Conservation (phyloP, 2,797 vertebrate species). For the Acridotheres tristis region DNA sequence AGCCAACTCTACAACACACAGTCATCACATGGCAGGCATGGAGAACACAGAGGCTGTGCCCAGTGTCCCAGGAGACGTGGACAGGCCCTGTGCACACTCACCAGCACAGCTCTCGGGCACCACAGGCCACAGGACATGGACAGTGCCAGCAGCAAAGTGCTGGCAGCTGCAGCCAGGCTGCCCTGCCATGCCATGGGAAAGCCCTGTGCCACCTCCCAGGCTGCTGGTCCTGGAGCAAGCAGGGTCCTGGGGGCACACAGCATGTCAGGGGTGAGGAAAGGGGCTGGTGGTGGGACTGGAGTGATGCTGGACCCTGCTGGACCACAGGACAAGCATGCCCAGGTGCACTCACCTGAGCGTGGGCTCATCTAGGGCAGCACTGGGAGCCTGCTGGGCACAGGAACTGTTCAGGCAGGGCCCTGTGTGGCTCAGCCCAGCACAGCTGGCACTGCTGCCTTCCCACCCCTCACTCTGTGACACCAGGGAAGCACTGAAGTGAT, state of each 20-base stretch:
- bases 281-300: neutral
- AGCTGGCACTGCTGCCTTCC: accelerated
- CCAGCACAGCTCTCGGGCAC: neutral
- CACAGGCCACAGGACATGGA: accelerated
- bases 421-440: neutral
- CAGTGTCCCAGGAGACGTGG: accelerated
- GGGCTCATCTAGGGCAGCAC: neutral
- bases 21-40: neutral
- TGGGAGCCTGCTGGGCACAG: neutral
- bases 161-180: neutral
- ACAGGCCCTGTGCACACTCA: neutral
- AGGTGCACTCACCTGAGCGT: accelerated
- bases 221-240: neutral
- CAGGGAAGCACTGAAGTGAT: neutral
- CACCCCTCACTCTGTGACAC: accelerated
- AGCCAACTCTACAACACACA: neutral
- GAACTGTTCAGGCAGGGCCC: accelerated
- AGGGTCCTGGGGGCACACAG: neutral
- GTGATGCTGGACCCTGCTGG: neutral
- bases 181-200: neutral
- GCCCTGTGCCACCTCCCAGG: neutral
- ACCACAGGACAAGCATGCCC: accelerated
- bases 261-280: neutral
- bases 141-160: accelerated
- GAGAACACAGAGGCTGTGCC: accelerated